These are phyloP conservation scores for Doryteuthis pealeii DNA, from an alignment of 1,140 invertebrate species.

Conservation along the genomic window DNA sequence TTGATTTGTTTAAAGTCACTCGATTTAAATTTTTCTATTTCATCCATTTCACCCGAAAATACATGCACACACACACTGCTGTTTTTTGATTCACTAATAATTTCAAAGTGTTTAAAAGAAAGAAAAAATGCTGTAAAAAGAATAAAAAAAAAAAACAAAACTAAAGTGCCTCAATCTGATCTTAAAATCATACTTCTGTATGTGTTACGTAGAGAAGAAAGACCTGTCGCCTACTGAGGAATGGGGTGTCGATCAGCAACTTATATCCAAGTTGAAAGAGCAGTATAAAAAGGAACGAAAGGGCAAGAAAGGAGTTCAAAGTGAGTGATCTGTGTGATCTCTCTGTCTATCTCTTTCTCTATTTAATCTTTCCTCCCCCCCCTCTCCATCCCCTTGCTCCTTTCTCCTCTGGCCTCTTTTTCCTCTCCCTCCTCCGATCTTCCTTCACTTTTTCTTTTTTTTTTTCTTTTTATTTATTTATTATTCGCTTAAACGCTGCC, in stretches of 20 bases:
- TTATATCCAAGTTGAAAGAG: constrained; percentile 62
- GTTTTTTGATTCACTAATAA: too few relatives aligned
- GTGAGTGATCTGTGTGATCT: constrained; percentile 8
- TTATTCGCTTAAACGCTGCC: too few relatives aligned
- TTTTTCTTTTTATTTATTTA: too few relatives aligned
- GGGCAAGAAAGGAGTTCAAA: constrained; percentile 52
- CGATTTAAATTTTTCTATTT: too few relatives aligned
- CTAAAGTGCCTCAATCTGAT: too few relatives aligned
- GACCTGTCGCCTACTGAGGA: constrained; percentile 54
- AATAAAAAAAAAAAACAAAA: too few relatives aligned
- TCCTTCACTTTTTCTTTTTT: neutral
- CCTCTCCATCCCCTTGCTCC: neutral
- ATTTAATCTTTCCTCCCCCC: neutral
- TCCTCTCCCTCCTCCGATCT: neutral
- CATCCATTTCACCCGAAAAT: too few relatives aligned
- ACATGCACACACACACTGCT: too few relatives aligned
- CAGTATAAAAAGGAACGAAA: constrained; percentile 62
- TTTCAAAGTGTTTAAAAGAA: too few relatives aligned
- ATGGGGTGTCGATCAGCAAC: constrained; percentile 60
- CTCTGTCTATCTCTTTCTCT: neutral
- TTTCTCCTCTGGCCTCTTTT: neutral
- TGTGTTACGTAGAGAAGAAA: constrained; percentile 56
- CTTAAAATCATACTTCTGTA: neutral
- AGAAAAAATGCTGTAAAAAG: too few relatives aligned
- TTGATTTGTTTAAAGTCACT: too few relatives aligned